These are phyloP conservation scores for Drosophila prostipennis DNA, from an alignment of 2,888 invertebrate species.

Conservation along the genomic window DNA sequence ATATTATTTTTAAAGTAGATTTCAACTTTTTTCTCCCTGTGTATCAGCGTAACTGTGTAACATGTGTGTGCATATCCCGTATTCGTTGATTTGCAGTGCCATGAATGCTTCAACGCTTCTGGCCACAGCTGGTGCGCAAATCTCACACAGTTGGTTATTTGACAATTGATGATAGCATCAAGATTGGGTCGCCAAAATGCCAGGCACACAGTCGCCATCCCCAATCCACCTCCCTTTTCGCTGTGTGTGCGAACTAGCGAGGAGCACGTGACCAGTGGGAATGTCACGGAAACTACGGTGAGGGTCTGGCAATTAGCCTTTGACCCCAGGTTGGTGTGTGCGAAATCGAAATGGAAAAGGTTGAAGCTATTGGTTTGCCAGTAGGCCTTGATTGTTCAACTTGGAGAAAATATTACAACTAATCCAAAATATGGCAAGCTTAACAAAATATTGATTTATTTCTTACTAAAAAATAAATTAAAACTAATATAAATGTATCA, in stretches of 20 bases:
- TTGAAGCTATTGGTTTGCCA: not conserved
- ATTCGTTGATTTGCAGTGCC: constrained; percentile 67
- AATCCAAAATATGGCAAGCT: not conserved
- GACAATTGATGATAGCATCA: constrained; percentile 80
- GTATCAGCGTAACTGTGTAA: constrained; percentile 5
- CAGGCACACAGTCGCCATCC: constrained; percentile 15
- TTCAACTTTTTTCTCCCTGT: too few relatives aligned
- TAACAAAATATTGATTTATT: not conserved
- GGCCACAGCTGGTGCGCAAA: constrained; percentile 76
- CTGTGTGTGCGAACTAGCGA: constrained; percentile 26
- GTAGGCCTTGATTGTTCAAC: not conserved
- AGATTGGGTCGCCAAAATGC: constrained; percentile 71
- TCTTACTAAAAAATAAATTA: too few relatives aligned
- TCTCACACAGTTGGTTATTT: constrained; percentile 79
- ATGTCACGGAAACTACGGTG: constrained; percentile 26
- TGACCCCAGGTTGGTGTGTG: constrained; percentile 5
- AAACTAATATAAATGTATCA: too few relatives aligned
- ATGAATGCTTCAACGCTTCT: constrained; percentile 78
- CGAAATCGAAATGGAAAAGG: not conserved
- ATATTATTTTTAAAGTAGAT: too few relatives aligned
- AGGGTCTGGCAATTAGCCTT: constrained; percentile 55
- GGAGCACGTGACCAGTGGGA: constrained; percentile 53
- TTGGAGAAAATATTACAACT: not conserved
- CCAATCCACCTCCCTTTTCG: constrained; percentile 2
- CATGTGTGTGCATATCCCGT: constrained; percentile 24